Evolutionary conservation across 2,113 vertebrate species (phyloP).

Genomic region (Cygnus atratus): DNA sequence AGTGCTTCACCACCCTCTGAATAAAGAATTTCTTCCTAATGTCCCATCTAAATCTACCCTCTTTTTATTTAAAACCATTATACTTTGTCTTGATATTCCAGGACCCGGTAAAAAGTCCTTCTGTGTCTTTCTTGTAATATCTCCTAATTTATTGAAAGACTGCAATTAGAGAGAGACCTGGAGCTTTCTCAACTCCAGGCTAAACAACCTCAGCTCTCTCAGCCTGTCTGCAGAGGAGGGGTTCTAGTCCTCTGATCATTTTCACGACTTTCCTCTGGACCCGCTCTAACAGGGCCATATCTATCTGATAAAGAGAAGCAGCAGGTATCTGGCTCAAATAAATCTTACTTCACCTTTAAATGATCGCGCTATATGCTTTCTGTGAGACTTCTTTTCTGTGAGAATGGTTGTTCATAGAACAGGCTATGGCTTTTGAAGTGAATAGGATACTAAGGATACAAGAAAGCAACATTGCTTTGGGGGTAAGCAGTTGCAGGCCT

Average conservation of each 20-base stretch:
- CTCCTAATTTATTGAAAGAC: too few relatives aligned
- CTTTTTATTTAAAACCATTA: too few relatives aligned
- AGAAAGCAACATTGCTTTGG: neutral
- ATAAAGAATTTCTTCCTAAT: too few relatives aligned
- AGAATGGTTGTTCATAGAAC: neutral
- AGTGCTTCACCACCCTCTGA: too few relatives aligned
- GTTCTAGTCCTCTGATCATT: neutral
- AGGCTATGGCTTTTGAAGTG: neutral
- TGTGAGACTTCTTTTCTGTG: neutral
- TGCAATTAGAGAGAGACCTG: too few relatives aligned
- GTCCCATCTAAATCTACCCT: too few relatives aligned
- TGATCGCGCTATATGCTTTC: neutral
- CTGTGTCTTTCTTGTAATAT: too few relatives aligned
- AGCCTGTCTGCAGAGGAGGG: neutral
- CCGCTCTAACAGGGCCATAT: neutral
- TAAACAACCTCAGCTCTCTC: too few relatives aligned
- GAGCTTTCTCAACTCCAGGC: too few relatives aligned
- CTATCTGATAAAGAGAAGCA: neutral
- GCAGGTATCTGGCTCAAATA: neutral
- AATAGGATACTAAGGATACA: neutral
- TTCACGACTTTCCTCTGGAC: neutral
- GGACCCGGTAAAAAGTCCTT: too few relatives aligned
- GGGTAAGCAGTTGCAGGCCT: neutral
- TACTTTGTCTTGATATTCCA: too few relatives aligned
- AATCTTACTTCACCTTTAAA: neutral